A percentile compares a stretch with the other conserved stretches of the same genome.
phyloP scores from a whole-genome alignment of 2,888 invertebrate genomes.

The Protodeltote pygarga region DNA sequence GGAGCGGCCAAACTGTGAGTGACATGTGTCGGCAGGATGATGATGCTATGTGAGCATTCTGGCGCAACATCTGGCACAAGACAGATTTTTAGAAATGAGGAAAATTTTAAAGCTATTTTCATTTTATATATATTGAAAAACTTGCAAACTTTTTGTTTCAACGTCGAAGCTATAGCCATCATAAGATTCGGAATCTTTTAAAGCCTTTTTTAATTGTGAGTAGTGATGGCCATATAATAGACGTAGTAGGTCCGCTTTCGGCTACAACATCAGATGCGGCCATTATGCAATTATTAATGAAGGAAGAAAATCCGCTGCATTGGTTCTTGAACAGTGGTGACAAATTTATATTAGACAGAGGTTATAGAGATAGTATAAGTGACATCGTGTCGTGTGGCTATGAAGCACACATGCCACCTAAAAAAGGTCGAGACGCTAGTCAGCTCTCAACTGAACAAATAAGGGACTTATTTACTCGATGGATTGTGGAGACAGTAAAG shows the following conservation, averaged over 20 bases:
- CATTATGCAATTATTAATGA: background rate
- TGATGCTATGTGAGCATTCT: too few species aligned
- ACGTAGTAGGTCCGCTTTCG: background rate
- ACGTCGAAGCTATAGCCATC: background rate
- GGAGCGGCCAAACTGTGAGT: too few species aligned
- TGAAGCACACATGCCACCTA: background rate
- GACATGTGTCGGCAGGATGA: too few species aligned
- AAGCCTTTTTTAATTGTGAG: background rate
- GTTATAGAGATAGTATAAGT: constrained; percentile 2
- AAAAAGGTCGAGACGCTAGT: background rate
- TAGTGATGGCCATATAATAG: background rate
- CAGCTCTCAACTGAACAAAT: background rate
- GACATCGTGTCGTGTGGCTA: background rate
- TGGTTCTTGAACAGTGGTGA: background rate
- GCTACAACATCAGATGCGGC: background rate
- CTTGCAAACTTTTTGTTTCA: background rate
- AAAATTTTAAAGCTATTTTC: constrained; percentile 4
- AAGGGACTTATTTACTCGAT: background rate
- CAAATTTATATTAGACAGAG: constrained; percentile 4
- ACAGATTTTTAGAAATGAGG: constrained; percentile 2
- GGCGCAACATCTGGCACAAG: too few species aligned
- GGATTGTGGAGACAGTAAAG: background rate
- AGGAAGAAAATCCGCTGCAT: background rate
- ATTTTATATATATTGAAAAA: constrained; percentile 5
- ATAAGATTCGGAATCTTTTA: background rate